Base-by-base conservation (phyloP, 2,888 invertebrate genomes). In the Aphidoletes aphidimyza region DNA sequence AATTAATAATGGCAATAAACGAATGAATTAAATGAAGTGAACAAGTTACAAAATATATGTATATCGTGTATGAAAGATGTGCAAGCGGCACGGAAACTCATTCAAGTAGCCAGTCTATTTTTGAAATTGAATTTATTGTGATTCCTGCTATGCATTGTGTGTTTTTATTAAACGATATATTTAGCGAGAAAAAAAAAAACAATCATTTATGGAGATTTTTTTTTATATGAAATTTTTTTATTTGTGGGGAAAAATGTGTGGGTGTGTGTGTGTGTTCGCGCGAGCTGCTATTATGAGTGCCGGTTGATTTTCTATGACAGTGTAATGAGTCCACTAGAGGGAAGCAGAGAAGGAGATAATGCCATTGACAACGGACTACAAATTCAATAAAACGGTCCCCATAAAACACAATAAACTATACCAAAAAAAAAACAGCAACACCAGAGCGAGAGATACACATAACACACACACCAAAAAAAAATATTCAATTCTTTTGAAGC, bases 141-240 rank as follows among this genome's bases (percentile, higher is more conserved):
- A 69, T 69, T 69, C 30, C 69, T 11, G 34, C 5, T 3, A 11
- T 54, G 26, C 54, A 54, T 54, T 47, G 26, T 30, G 69, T 69
- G 34, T 54, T 69, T 69, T 69, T 69, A 69, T 69, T 69, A 69
- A 69, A 69, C 34, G 69, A 69, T 69, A 69, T 30, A 69, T 69
- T 69, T 69, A 69, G 69, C 69, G 30, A n/a, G 54, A 34, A 69
- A 11, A 30, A 30, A 30, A 69, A 69, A 30, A 34, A 69, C 14
- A 34, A 69, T 8, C 6, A 22, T 22, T 47, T 47, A 17, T 47
- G 54, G 22, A n/a, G n/a, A n/a, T n/a, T n/a, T n/a, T n/a, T 54
- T 54, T 54, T 54, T 54, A 19, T 54, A 54, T 54, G 54, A 26
- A 54, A 54, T 47, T 54, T n/a, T n/a, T n/a, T n/a, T n/a, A n/a